These are phyloP conservation scores for Crypturellus undulatus DNA, from an alignment of 2,113 vertebrate species.

Conservation along the genomic window DNA sequence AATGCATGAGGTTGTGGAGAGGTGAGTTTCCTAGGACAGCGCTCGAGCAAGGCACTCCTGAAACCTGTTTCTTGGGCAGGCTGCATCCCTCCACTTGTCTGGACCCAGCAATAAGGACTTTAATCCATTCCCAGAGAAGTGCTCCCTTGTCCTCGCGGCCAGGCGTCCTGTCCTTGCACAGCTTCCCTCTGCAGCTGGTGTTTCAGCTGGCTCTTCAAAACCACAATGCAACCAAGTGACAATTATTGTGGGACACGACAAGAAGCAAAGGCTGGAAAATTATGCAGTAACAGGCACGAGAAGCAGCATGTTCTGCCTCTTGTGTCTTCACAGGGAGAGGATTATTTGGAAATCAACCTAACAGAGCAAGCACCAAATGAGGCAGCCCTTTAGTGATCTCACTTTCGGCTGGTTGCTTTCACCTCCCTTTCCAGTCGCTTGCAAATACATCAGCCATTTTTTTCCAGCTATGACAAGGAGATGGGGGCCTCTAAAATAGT, in stretches of 20 bases:
- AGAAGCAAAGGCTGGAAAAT: not conserved
- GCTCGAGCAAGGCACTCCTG: not conserved
- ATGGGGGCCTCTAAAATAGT: not conserved
- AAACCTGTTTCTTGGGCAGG: not conserved
- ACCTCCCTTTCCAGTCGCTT: not conserved
- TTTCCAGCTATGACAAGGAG: not conserved
- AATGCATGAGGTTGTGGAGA: not conserved
- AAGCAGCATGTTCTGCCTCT: not conserved
- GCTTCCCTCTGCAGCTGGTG: not conserved
- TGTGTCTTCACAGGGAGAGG: not conserved
- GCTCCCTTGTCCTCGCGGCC: not conserved
- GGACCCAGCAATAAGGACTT: not conserved
- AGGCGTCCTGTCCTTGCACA: not conserved
- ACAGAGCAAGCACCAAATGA: not conserved
- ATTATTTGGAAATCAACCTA: not conserved
- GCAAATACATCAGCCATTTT: not conserved
- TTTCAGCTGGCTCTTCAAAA: not conserved
- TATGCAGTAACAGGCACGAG: not conserved
- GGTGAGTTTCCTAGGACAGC: not conserved
- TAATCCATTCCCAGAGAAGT: not conserved
- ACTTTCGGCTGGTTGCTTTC: not conserved
- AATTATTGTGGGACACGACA: rapidly evolving
- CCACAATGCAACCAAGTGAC: not conserved
- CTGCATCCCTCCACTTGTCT: not conserved
- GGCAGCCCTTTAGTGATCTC: not conserved